These are phyloP conservation scores for Ectemnius lituratus DNA, from an alignment of 2,888 invertebrate genomes.

Conservation along the genomic window DNA sequence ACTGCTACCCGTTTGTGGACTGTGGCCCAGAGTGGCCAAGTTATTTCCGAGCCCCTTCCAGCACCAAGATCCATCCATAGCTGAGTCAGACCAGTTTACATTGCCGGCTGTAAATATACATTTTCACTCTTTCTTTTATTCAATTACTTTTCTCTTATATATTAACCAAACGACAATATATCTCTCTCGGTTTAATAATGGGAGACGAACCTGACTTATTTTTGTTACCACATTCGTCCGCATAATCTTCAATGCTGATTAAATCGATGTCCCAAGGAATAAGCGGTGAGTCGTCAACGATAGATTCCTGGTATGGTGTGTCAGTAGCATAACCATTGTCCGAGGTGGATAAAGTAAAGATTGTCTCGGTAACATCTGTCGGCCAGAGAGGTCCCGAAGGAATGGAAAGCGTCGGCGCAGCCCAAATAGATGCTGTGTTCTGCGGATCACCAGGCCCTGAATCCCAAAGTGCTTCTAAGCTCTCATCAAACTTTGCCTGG, in stretches of 20 bases:
- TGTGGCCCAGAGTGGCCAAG: constrained; percentile 82
- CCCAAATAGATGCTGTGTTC: constrained; percentile 75
- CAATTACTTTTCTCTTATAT: background rate
- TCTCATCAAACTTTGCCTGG: constrained; percentile 84
- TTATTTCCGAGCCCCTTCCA: constrained; percentile 77
- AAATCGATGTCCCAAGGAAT: constrained; percentile 75
- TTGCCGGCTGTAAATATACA: constrained; percentile 65
- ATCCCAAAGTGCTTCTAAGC: constrained; percentile 84
- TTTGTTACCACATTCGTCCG: constrained; percentile 67
- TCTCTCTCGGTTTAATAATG: too few species aligned
- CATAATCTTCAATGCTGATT: constrained; percentile 72
- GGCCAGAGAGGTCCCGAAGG: constrained; percentile 74
- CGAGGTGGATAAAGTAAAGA: constrained; percentile 67
- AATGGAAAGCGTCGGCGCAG: constrained; percentile 75
- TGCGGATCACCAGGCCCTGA: constrained; percentile 78
- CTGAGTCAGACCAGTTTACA: constrained; percentile 75
- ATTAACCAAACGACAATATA: background rate
- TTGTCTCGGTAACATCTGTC: constrained; percentile 65
- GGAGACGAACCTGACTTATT: constrained; percentile 65
- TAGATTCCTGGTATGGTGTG: constrained; percentile 69
- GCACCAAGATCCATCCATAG: constrained; percentile 75
- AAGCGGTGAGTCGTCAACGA: constrained; percentile 72
- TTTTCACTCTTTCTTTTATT: background rate
- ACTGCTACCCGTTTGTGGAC: constrained; percentile 79
- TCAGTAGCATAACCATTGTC: constrained; percentile 63